Conservation (phyloP, 1,140 invertebrate genomes). For the Heliconius congener region DNA sequence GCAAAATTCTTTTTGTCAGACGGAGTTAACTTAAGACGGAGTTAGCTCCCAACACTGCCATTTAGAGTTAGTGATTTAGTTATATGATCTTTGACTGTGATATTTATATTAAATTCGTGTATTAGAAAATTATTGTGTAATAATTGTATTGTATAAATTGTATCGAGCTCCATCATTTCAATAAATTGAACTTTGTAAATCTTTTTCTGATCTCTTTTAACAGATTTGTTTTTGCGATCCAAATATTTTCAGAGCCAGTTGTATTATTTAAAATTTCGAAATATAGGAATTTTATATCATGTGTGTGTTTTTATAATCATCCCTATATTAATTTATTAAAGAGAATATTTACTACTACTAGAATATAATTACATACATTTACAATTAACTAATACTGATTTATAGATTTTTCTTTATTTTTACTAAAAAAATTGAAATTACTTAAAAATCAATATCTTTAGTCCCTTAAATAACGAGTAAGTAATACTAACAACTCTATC, state of each 20-base stretch:
- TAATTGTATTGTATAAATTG: slow-evolving; percentile 44
- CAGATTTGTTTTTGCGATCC: slow-evolving; percentile 54
- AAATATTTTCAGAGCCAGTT: slow-evolving; percentile 68
- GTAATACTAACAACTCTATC: too few species aligned
- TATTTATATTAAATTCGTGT: slow-evolving; percentile 79
- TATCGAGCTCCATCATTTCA: slow-evolving; percentile 51
- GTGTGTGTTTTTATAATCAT: slow-evolving; percentile 21
- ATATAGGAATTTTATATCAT: slow-evolving; percentile 66
- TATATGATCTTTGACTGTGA: slow-evolving; percentile 79
- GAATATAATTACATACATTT: too few species aligned
- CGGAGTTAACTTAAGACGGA: slow-evolving; percentile 10
- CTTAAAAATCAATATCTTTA: too few species aligned
- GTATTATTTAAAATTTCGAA: slow-evolving; percentile 58
- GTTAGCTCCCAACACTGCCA: slow-evolving; percentile 60
- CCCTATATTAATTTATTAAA: neutral
- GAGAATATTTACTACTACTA: neutral
- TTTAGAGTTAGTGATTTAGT: slow-evolving; percentile 71
- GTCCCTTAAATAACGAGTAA: too few species aligned
- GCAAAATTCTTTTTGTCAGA: slow-evolving; percentile 34
- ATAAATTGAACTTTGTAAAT: slow-evolving; percentile 45
- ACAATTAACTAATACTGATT: too few species aligned
- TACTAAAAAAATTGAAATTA: too few species aligned
- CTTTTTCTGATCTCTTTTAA: slow-evolving; percentile 41
- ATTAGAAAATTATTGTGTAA: slow-evolving; percentile 69
- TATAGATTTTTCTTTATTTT: too few species aligned